Evolutionary conservation across 2,888 invertebrate species (phyloP), one percentile per base, ranked within the genome.

Genomic region (Rotaria macrura): DNA sequence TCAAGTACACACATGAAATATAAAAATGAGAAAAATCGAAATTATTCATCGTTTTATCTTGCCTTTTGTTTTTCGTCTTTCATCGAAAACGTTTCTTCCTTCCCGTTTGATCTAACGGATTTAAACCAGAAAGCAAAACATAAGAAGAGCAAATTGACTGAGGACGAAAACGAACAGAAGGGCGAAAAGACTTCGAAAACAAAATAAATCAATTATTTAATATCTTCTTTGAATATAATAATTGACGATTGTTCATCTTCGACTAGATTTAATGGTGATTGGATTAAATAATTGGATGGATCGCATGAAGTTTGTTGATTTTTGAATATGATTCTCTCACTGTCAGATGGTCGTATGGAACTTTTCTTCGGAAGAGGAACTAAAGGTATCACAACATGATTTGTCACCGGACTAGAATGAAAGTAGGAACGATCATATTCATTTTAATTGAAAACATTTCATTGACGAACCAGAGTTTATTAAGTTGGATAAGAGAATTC

Each of bases 241-340:
- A 65, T 65, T 65, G 65, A 65, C 38, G 65, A 65, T 65, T 65
- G 65, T 29, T 65, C 65, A 65, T 65, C 65, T 17, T 65, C 65
- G 34, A 38, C 34, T 65, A 65, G 34, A 65, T 65, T 65, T 20
- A 65, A 65, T 65, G 65, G 65, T 14, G 65, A 65, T 65, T 65
- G 65, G 25, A 65, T 34, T 34, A 65, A 38, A 65, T 65, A 65
- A 65, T 65, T 34, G 34, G 65, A 65, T 3, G 65, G 38, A 17
- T 65, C 65, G 38, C n/a, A 65, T 34, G 65, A 7, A 54, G 25
- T 34, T 29, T 34, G 65, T 34, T 65, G 65, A 14, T 5, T 65
- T 65, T 65, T 65, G 20, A 65, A 65, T 6, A 38, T 34, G 17
- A 65, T 65, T 65, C 20, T 34, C 34, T 65, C 65, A 65, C 34